These are phyloP conservation scores for Lasioglossum albipes DNA, from an alignment of 1,140 invertebrate genomes.

Conservation along the genomic window DNA sequence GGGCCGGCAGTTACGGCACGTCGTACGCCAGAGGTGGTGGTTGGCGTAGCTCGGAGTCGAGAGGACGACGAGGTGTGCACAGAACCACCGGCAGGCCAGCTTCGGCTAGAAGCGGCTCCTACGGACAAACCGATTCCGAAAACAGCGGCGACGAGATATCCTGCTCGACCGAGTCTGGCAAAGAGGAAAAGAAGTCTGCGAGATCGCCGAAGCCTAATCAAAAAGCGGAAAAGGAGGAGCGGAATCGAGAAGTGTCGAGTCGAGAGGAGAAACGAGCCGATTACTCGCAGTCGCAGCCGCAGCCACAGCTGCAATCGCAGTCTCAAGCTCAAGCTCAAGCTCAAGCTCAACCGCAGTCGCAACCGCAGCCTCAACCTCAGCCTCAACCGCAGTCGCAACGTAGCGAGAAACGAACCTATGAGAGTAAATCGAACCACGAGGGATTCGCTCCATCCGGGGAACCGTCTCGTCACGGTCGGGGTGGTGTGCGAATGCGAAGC, in stretches of 20 bases:
- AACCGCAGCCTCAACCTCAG: too few relatives aligned
- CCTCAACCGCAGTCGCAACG: constrained; percentile 48
- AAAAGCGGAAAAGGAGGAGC: constrained; percentile 82
- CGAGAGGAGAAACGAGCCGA: constrained; percentile 75
- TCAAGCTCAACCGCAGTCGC: too few relatives aligned
- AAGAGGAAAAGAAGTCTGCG: constrained; percentile 77
- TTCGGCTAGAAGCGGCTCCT: constrained; percentile 74
- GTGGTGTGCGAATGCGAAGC: constrained; percentile 78
- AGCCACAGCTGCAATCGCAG: too few relatives aligned
- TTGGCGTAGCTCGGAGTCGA: constrained; percentile 72
- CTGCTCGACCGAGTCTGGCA: constrained; percentile 78
- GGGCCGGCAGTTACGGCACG: constrained; percentile 70
- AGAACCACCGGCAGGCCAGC: constrained; percentile 67
- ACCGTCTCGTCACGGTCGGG: constrained; percentile 88
- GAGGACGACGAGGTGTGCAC: constrained; percentile 71
- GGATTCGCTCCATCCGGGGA: constrained; percentile 90
- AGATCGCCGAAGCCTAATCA: constrained; percentile 78
- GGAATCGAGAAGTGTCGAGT: constrained; percentile 77
- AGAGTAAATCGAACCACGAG: constrained; percentile 77
- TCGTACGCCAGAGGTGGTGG: constrained; percentile 73
- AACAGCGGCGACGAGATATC: constrained; percentile 82
- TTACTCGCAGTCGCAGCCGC: constrained; percentile 48
- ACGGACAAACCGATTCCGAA: constrained; percentile 82
- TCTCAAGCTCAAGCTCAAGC: too few relatives aligned
- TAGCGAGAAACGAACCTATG: constrained; percentile 72